Base-by-base conservation (phyloP, 2,797 vertebrate species). In the Phoxinus dragarum region DNA sequence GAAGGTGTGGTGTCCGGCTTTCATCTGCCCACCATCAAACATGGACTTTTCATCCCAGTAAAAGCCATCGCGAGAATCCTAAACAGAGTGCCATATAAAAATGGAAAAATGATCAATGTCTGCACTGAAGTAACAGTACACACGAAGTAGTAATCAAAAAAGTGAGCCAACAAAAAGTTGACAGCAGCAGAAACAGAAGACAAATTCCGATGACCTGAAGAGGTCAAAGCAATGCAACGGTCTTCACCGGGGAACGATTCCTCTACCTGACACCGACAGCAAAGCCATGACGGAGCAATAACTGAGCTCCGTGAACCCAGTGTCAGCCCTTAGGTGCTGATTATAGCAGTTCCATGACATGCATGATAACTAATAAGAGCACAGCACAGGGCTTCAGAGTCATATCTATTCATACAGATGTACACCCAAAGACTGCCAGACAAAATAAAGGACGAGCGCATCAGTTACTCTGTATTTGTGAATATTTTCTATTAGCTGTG, bases 291-390 rank as follows among this genome's bases (percentile, higher is more conserved):
- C 81, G 49, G 56, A 75, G 81, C 31, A 17, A 75, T 75, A 83
- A 75, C 71, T 75, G 81, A 75, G 31, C 81, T 40, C 52, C 6
- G 19, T 42, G 31, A 54, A 59, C 49, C 21, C 21, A 77, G n/a
- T 79, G 75, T 44, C 38, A 72, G 44, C 67, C 40, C 56, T 69
- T 82, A 75, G 76, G 67, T 52, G 82, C 76, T 87, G 84, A 87
- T 87, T 87, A 87, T 66, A 84, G 54, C 49, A 52, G 27, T 80
- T 80, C 69, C 74, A 75, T 64, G 42, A 64, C 42, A 61, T 82
- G 66, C 73, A 69, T 71, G 82, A 69, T 77, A 86, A 86, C 34
- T 84, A 81, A 81, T 72, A 19, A 86, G 77, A 75, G 59, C 75
- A 75, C 52, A 14, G 42, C 36, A 80, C 42, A 44, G 59, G 6